These are phyloP conservation scores for Bufo bufo DNA, from an alignment of 2,113 vertebrate genomes.

Conservation along the genomic window DNA sequence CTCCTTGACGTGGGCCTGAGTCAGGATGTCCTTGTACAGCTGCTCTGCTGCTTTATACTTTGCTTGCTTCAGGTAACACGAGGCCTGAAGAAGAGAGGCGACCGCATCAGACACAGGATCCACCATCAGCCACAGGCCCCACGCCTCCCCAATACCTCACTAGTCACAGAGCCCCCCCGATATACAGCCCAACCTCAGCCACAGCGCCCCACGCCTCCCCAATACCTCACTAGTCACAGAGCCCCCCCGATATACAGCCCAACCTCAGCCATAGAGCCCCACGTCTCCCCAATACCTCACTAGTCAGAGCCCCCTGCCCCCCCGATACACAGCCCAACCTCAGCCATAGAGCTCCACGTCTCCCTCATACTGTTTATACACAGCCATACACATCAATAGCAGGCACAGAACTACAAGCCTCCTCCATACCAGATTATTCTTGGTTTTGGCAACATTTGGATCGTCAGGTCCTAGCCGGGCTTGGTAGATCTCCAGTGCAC, in stretches of 20 bases:
- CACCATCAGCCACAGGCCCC: too few relatives aligned
- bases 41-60: conserved; percentile 96
- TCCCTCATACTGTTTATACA: too few relatives aligned
- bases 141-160: too few relatives aligned
- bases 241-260: too few relatives aligned
- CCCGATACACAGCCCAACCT: not conserved
- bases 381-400: not conserved
- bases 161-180: too few relatives aligned
- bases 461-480: conserved; percentile 90
- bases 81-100: conserved; percentile 76
- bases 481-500: conserved; percentile 96
- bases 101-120: too few relatives aligned
- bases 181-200: too few relatives aligned
- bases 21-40: conserved; percentile 98
- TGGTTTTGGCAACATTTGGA: conserved; percentile 96
- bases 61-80: conserved; percentile 96
- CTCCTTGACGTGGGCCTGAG: conserved; percentile 95
- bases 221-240: too few relatives aligned
- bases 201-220: too few relatives aligned
- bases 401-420: not conserved
- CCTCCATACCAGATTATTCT: conserved; percentile 91
- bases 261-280: too few relatives aligned
- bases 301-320: too few relatives aligned
- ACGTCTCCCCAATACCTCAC: too few relatives aligned
- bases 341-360: not conserved